phyloP scores from a whole-genome alignment of 2,113 vertebrate genomes.

The Antechinus stuartii region DNA sequence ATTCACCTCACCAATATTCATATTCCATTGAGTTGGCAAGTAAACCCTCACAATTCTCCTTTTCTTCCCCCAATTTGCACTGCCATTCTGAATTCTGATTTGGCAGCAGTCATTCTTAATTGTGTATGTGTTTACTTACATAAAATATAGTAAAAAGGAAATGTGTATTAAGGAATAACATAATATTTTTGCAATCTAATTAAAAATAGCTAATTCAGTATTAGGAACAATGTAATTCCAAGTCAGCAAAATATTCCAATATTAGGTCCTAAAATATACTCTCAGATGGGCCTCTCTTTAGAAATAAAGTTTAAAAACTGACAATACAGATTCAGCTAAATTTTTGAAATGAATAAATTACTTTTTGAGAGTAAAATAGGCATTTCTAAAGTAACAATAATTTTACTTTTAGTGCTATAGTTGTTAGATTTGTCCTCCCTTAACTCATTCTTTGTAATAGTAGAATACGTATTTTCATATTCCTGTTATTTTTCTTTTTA shows the following conservation, averaged over 20 bases:
- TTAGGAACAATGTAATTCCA: background rate
- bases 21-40: constrained; percentile 43
- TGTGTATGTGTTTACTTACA: background rate
- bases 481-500: background rate
- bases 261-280: background rate
- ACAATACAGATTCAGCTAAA: constrained; percentile 15
- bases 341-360: constrained; percentile 20
- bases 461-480: background rate
- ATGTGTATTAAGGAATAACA: background rate
- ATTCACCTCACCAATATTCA: constrained; percentile 45
- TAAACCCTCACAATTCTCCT: background rate
- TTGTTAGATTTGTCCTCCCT: background rate
- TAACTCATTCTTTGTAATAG: background rate
- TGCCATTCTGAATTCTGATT: constrained; percentile 16
- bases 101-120: background rate
- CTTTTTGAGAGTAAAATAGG: constrained; percentile 20
- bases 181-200: background rate
- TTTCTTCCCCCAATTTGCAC: background rate
- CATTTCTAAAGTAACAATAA: background rate
- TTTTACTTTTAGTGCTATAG: background rate
- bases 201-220: constrained; percentile 16
- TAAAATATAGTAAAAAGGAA: constrained; percentile 11
- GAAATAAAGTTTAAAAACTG: constrained; percentile 17
- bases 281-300: background rate
- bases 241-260: background rate